phyloP scores from a whole-genome alignment of 2,113 vertebrate species.

The Microcebus tavaratra region DNA sequence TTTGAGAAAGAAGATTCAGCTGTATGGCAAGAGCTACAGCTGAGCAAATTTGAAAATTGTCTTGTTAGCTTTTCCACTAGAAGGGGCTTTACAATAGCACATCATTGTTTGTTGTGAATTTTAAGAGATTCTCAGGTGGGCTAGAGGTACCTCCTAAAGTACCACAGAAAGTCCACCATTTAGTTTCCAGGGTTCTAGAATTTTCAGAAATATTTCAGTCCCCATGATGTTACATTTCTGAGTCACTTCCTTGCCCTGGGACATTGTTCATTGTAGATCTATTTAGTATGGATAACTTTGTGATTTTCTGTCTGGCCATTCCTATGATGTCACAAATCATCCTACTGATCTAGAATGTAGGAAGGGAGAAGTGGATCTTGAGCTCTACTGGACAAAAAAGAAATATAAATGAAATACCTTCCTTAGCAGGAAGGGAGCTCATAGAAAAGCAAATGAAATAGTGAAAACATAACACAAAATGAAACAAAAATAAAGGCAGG shows the following conservation, averaged over 20 bases:
- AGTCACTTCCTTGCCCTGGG: background rate
- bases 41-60: background rate
- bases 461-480: background rate
- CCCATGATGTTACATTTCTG: background rate
- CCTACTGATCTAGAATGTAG: slow-evolving; percentile 7
- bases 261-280: background rate
- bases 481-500: slow-evolving; percentile 12
- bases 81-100: background rate
- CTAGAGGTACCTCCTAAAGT: background rate
- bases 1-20: background rate
- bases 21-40: background rate
- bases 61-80: background rate
- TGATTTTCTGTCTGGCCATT: slow-evolving; percentile 35
- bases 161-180: background rate
- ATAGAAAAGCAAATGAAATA: background rate
- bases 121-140: background rate
- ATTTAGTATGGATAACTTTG: slow-evolving; percentile 31
- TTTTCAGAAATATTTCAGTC: slow-evolving; percentile 31
- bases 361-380: background rate
- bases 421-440: background rate
- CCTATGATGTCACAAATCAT: slow-evolving; percentile 46
- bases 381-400: background rate
- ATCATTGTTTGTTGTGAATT: background rate
- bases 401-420: slow-evolving; percentile 41
- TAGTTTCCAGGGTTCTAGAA: background rate